Conservation (phyloP, 2,888 invertebrate genomes). For the Cremastobaeus sp. region DNA sequence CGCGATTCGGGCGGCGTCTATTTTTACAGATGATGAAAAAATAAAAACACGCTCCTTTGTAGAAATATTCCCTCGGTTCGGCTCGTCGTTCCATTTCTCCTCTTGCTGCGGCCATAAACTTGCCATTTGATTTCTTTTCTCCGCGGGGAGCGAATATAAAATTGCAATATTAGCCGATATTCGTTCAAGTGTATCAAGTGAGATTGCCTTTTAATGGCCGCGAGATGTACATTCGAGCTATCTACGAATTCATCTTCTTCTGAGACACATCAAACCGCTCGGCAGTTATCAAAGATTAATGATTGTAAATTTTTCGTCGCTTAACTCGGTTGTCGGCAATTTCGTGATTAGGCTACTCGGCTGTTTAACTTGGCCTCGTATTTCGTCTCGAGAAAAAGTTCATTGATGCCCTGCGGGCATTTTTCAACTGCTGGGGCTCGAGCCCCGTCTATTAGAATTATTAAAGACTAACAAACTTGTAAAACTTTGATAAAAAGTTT, state of each 20-base stretch:
- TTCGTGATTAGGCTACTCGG: conserved; percentile 15
- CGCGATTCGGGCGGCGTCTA: no score
- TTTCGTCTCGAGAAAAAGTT: conserved; percentile 25
- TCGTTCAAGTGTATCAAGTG: conserved; percentile 56
- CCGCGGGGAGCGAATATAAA: conserved; percentile 54
- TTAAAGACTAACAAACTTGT: conserved; percentile 41
- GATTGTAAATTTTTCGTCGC: conserved; percentile 1
- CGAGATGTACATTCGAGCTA: conserved; percentile 31
- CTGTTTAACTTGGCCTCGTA: conserved; percentile 10
- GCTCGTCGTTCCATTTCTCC: conserved; percentile 8
- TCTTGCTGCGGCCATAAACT: conserved; percentile 38
- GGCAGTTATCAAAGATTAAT: conserved; percentile 21
- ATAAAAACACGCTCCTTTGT: conserved; percentile 10
- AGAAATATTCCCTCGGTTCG: conserved; percentile 27
- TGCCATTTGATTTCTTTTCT: conserved; percentile 54
- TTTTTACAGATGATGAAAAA: no score
- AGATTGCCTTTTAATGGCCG: conserved; percentile 57
- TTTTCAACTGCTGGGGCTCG: conserved; percentile 5
- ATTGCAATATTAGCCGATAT: conserved; percentile 59
- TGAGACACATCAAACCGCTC: conserved; percentile 12
- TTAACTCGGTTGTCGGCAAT: conserved; percentile 8
- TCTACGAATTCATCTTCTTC: conserved; percentile 25
- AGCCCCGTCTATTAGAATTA: conserved; percentile 35
- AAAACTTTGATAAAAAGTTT: conserved; percentile 32
- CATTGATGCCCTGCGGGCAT: conserved; percentile 23